Conservation (phyloP, 2,113 vertebrate species). For the Pituophis catenifer region DNA sequence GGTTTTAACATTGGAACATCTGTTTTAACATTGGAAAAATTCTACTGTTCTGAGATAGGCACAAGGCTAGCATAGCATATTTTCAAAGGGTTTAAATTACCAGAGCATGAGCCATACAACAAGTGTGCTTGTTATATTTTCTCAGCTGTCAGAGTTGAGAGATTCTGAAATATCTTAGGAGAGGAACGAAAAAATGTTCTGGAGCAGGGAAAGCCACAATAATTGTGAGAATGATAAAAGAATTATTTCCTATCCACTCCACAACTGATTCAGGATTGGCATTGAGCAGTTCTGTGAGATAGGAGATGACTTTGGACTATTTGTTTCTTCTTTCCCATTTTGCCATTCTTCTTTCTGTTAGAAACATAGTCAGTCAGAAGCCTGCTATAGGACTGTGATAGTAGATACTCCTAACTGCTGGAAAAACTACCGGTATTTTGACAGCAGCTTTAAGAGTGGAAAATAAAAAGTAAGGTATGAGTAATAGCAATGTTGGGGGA, state of each 20-base stretch:
- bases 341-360: not conserved
- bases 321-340: not conserved
- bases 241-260: not conserved
- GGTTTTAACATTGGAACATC: not conserved
- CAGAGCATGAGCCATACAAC: not conserved
- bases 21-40: not conserved
- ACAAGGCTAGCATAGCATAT: not conserved
- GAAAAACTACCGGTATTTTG: not conserved
- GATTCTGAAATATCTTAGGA: not conserved
- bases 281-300: not conserved
- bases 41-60: not conserved
- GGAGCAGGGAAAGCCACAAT: not conserved
- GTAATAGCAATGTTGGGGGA: not conserved
- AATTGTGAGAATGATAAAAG: not conserved
- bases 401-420: not conserved
- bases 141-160: not conserved
- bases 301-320: not conserved
- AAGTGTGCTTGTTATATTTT: not conserved
- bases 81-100: not conserved
- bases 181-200: not conserved
- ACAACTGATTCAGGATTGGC: not conserved
- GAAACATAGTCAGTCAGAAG: not conserved
- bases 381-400: not conserved
- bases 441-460: not conserved
- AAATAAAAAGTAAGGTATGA: not conserved